Base-by-base conservation (phyloP, 2,113 vertebrate genomes). In the Lagopus leucura region DNA sequence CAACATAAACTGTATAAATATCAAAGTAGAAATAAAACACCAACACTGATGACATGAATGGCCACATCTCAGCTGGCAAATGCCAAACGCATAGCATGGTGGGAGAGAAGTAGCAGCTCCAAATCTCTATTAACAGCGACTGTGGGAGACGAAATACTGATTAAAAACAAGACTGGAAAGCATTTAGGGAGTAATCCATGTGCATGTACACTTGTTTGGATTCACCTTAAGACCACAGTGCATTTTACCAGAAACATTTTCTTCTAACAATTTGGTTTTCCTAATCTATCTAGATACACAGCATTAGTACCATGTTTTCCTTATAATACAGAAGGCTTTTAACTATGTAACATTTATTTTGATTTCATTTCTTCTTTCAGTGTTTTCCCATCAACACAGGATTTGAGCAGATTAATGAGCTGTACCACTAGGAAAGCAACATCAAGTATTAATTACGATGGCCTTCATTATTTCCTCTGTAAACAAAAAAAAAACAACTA, bases 221-320 rank as follows among this genome's bases (percentile, higher is more conserved):
- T 92, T 84, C 95, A 63, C 67, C 43, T 69, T 52, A 89, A 71
- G 16, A 47, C 48, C 66, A 61, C 58, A 72, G 42, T 69, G 30
- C 34, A 45, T 87, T 94, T 94, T 84, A 72, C 69, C 80, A 88
- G 42, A 86, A 91, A 81, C 55, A 48, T 20, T 69, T 92, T 42
- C 76, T 79, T 96, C 91, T 79, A 94, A 58, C 45, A 85, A 55
- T 60, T 80, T 77, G 48, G 70, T 91, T 95, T 40, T 95, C 78
- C 82, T 88, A 84, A 60, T 45, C 69, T 36, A 88, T 81, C 57
- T 89, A 81, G 90, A 60, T 69, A 84, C 57, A 72, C 14, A 76
- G n/a, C 8, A 82, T 54, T 36, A 63, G 2, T 64, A 28, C 25
- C 36, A 16, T 6, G 10, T 48, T 83, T 67, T 71, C 32, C 21